Conservation (phyloP, 1,140 invertebrate genomes). For the Papilio glaucus region DNA sequence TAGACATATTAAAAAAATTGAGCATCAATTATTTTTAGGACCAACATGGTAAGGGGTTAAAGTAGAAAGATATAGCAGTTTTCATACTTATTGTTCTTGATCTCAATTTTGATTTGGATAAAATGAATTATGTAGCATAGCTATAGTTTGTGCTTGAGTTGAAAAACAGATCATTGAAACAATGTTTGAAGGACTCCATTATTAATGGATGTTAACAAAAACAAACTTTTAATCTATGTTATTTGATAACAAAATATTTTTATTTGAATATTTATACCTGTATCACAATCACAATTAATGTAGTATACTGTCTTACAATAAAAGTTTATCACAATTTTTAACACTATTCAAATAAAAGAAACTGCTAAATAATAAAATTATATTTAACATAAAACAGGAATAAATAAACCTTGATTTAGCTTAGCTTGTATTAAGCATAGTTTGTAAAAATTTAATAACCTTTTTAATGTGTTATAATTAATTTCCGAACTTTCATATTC, state of each 20-base stretch:
- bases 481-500: background rate
- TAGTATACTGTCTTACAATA: background rate
- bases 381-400: background rate
- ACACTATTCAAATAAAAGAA: background rate
- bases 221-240: background rate
- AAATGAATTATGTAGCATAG: no score
- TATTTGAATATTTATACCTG: slow-evolving; percentile 25
- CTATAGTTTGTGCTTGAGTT: background rate
- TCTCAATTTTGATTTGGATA: no score
- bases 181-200: background rate
- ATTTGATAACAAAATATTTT: slow-evolving; percentile 17
- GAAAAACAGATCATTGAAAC: background rate
- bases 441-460: background rate
- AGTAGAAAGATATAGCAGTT: no score
- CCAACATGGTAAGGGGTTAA: no score
- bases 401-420: background rate
- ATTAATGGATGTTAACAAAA: background rate
- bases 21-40: no score
- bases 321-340: slow-evolving; percentile 22
- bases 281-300: slow-evolving; percentile 28
- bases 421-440: no score
- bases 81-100: no score
- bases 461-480: no score
- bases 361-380: background rate
- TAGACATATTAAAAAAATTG: no score